phyloP scores from a whole-genome alignment of 2,888 invertebrate genomes.

The Polietes domitor region DNA sequence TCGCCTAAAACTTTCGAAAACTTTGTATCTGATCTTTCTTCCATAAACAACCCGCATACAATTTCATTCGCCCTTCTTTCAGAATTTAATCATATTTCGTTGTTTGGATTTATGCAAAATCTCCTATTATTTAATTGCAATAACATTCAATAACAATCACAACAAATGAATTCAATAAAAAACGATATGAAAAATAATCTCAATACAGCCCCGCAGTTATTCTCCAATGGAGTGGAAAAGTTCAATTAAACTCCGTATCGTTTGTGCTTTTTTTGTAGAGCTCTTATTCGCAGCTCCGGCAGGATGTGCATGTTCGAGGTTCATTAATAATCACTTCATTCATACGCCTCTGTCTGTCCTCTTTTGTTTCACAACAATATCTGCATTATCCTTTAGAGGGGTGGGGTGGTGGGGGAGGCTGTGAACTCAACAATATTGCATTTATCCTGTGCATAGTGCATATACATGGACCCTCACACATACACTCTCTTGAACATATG shows the following conservation, averaged over 20 bases:
- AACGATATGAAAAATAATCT: too few species aligned
- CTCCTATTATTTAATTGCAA: too few species aligned
- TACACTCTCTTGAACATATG: background rate
- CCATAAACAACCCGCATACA: too few species aligned
- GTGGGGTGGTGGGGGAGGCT: background rate
- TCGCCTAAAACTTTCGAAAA: too few species aligned
- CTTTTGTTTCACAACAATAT: background rate
- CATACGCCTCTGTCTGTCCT: background rate
- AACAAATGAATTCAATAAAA: too few species aligned
- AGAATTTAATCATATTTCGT: too few species aligned
- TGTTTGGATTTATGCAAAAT: too few species aligned
- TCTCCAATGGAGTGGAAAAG: background rate
- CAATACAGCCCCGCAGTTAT: background rate
- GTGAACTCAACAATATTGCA: constrained; percentile 1
- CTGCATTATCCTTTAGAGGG: background rate
- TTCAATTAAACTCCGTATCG: background rate
- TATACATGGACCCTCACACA: background rate
- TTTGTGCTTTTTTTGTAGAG: too few species aligned
- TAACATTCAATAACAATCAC: too few species aligned
- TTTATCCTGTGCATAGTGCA: background rate
- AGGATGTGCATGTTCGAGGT: background rate
- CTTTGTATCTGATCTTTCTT: too few species aligned
- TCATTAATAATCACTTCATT: constrained; percentile 16
- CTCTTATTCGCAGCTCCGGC: too few species aligned
- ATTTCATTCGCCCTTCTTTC: too few species aligned